Evolutionary conservation across 2,113 vertebrate species (phyloP).

Genomic region (Choloepus hoffmanni): DNA sequence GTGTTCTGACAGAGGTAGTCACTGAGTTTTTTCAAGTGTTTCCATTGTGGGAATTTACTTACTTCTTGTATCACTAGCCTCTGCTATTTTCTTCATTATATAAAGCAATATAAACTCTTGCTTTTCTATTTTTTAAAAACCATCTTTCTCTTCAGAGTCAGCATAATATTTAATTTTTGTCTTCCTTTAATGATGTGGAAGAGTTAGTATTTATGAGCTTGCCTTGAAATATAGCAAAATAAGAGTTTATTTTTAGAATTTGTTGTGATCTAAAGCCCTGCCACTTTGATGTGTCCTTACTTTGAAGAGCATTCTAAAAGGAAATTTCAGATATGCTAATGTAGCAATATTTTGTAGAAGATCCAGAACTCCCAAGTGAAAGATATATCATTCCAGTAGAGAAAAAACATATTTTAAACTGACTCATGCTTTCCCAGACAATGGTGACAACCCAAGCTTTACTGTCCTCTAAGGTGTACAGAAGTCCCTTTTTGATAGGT

Average conservation of each 20-base stretch:
- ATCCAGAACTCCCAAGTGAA: slow-evolving; percentile 67
- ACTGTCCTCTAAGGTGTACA: not conserved
- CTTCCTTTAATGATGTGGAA: slow-evolving; percentile 80
- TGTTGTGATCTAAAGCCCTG: slow-evolving; percentile 79
- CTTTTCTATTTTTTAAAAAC: slow-evolving; percentile 22
- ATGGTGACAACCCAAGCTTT: not conserved
- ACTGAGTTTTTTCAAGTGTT: not conserved
- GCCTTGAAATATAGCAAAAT: slow-evolving; percentile 83
- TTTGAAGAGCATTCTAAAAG: slow-evolving; percentile 85
- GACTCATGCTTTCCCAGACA: slow-evolving; percentile 70
- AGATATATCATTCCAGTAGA: slow-evolving; percentile 40
- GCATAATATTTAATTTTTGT: slow-evolving; percentile 68
- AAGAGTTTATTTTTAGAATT: slow-evolving; percentile 72
- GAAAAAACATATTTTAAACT: slow-evolving; percentile 66
- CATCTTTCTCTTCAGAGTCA: slow-evolving; percentile 62
- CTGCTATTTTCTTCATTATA: slow-evolving; percentile 38
- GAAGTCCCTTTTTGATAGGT: slow-evolving; percentile 7
- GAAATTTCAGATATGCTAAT: slow-evolving; percentile 73
- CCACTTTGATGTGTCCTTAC: slow-evolving; percentile 80
- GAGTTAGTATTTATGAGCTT: slow-evolving; percentile 77
- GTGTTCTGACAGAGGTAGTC: not conserved
- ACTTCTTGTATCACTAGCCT: not conserved
- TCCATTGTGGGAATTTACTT: not conserved
- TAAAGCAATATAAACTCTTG: slow-evolving; percentile 28
- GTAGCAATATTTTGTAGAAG: slow-evolving; percentile 77